These are phyloP conservation scores for Euzophera pinguis DNA, from an alignment of 2,888 invertebrate genomes.

Conservation along the genomic window DNA sequence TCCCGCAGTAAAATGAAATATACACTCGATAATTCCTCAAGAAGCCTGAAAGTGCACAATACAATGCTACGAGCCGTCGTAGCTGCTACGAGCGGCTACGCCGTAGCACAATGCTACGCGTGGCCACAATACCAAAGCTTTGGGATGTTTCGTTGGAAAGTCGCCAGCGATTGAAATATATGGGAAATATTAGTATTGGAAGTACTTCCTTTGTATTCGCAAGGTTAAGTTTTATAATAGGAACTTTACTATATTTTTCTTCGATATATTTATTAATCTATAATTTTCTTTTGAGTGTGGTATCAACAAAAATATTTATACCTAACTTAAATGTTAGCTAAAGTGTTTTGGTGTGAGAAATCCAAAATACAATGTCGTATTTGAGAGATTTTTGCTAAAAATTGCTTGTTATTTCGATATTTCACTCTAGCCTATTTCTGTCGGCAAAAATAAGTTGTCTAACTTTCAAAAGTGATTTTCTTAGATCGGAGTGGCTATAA, in stretches of 20 bases:
- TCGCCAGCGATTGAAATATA: constrained; percentile 27
- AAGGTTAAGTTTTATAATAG: no score
- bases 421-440: no score
- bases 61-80: constrained; percentile 20
- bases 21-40: background rate
- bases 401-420: no score
- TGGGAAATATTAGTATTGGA: constrained; percentile 16
- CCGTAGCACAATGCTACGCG: constrained; percentile 12
- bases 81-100: constrained; percentile 15
- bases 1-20: background rate
- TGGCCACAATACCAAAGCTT: constrained; percentile 21
- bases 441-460: no score
- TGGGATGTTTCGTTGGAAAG: constrained; percentile 26
- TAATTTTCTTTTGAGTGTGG: no score
- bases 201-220: background rate
- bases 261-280: background rate
- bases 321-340: no score
- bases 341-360: no score
- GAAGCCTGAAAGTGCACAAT: constrained; percentile 1
- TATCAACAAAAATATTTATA: no score
- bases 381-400: no score
- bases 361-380: no score
- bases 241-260: background rate
- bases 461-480: no score
- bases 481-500: no score